These are phyloP conservation scores for Mionectes macconnelli DNA, from an alignment of 2,113 vertebrate species.

Conservation along the genomic window DNA sequence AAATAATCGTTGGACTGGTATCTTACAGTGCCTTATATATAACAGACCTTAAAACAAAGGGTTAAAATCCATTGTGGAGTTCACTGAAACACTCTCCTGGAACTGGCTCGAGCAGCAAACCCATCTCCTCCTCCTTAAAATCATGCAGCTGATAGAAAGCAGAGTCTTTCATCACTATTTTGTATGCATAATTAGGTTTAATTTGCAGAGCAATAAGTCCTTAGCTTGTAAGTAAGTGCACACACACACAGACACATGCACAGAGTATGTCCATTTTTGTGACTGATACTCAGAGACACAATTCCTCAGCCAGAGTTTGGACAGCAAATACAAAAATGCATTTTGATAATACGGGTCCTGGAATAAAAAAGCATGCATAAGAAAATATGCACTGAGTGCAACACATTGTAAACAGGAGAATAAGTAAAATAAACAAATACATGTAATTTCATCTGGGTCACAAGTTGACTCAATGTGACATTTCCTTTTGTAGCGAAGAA, in stretches of 20 bases:
- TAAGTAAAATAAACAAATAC: conserved; percentile 51
- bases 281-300: background rate
- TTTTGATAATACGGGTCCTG: background rate
- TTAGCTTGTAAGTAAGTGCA: background rate
- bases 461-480: conserved; percentile 33
- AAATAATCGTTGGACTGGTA: background rate
- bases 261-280: background rate
- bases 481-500: conserved; percentile 39
- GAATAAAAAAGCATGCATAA: background rate
- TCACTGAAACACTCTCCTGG: background rate
- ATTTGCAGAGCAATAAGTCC: background rate
- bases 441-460: conserved; percentile 37
- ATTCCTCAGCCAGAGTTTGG: background rate
- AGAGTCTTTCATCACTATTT: background rate
- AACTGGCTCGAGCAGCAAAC: background rate
- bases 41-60: background rate
- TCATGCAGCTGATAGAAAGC: background rate
- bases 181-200: background rate
- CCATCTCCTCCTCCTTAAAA: background rate
- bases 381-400: background rate
- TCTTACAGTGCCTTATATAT: background rate
- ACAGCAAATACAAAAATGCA: background rate
- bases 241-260: background rate
- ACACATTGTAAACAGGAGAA: background rate
- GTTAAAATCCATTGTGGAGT: background rate